phyloP scores from a whole-genome alignment of 2,888 invertebrate genomes.

The Leptinotarsa juncta region DNA sequence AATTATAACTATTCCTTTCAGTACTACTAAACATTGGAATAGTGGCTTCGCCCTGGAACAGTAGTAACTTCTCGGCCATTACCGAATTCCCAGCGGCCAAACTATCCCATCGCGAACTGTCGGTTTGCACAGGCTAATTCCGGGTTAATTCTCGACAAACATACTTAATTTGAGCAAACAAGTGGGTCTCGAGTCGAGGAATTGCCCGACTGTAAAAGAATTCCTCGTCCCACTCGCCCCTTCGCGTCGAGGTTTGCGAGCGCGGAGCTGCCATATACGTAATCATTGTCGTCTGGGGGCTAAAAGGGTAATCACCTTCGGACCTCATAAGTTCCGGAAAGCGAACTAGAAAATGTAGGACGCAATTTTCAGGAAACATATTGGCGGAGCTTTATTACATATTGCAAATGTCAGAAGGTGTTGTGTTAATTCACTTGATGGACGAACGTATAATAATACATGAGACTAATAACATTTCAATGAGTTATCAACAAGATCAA shows the following conservation, averaged over 20 bases:
- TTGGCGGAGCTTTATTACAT: not conserved
- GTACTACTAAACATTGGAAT: no score
- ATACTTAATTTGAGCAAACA: constrained; percentile 63
- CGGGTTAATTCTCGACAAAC: constrained; percentile 60
- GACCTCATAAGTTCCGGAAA: not conserved
- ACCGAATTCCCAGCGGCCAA: not conserved
- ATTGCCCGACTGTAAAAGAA: constrained; percentile 36
- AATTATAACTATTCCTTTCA: no score
- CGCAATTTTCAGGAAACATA: not conserved
- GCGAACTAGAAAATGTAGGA: constrained; percentile 1
- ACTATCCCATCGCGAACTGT: constrained; percentile 45
- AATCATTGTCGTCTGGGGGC: not conserved
- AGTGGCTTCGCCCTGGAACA: not conserved
- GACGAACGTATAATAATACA: no score
- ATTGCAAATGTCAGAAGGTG: not conserved
- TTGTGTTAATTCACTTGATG: no score
- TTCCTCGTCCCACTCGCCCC: constrained; percentile 21
- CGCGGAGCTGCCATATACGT: not conserved
- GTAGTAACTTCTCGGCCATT: not conserved
- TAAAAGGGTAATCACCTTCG: not conserved
- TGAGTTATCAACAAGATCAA: no score
- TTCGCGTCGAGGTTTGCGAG: not conserved
- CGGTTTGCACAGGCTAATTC: constrained; percentile 57
- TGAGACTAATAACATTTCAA: no score
- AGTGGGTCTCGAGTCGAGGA: constrained; percentile 50